These are phyloP conservation scores for Pecten maximus DNA, from an alignment of 2,888 invertebrate species.

Conservation along the genomic window DNA sequence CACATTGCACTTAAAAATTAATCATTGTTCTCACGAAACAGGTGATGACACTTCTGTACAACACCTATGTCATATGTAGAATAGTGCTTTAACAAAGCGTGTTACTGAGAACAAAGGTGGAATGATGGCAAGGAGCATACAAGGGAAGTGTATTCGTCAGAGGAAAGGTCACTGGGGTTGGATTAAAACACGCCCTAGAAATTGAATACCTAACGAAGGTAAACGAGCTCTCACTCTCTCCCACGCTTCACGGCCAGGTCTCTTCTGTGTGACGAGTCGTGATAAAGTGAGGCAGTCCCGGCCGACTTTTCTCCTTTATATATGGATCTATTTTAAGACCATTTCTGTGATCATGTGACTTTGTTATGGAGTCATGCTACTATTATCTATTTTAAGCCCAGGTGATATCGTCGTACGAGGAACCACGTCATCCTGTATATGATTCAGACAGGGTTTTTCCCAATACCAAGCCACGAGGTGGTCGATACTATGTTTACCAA, in stretches of 20 bases:
- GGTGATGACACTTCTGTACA: not conserved
- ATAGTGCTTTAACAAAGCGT: not conserved
- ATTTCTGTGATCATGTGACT: constrained; percentile 17
- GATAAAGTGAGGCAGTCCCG: constrained; percentile 9
- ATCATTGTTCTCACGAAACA: not conserved
- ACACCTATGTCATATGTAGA: not conserved
- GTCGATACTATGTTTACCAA: not conserved
- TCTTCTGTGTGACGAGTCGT: not conserved
- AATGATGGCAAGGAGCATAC: not conserved
- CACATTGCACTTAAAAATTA: not conserved
- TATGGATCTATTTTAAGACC: constrained; percentile 26
- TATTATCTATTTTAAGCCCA: not conserved
- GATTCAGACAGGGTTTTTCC: constrained; percentile 11
- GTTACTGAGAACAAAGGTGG: not conserved
- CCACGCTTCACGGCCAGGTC: not conserved
- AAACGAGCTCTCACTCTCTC: not conserved
- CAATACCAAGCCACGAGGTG: constrained; percentile 24
- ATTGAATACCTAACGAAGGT: not conserved
- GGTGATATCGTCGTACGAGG: constrained; percentile 24
- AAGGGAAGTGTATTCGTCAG: not conserved
- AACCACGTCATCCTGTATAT: constrained; percentile 3
- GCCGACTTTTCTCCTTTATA: constrained; percentile 30
- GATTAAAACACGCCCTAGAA: constrained; percentile 10
- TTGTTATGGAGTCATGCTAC: not conserved
- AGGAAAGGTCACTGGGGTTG: not conserved